Base-by-base conservation (phyloP, 2,113 vertebrate species). In the Procavia capensis region DNA sequence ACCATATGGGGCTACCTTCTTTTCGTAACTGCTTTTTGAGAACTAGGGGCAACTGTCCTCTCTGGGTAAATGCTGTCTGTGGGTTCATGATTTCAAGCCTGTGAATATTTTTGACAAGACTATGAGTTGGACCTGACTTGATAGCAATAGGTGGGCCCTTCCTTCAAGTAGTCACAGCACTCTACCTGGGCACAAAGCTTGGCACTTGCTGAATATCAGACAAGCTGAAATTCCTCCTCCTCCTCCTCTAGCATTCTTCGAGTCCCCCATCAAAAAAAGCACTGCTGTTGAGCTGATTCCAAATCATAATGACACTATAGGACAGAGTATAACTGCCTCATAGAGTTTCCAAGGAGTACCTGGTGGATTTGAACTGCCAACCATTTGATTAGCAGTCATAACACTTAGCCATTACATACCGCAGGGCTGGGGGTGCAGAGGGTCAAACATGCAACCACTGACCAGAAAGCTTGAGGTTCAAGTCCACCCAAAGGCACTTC, bases 21-120 rank as follows among this genome's bases (percentile, higher is more conserved):
- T 92, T 64, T 24, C 47, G 84, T 36, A 74, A 39, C 25, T 82
- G 4, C 29, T 89, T 6, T 54, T 91, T 85, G 41, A 85, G 36
- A 64, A 57, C 6, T 78, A 79, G 22, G 36, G 29, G 27, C 20
- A 47, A 36, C 13, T 79, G 43, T 75, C 39, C 82, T 84, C 29
- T 66, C 36, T 63, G 25, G 61, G 6, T 2, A 41, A 19, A 76
- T 39, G n/a, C 24, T 61, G 66, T 17, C 64, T 6, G 5, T 66
- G 9, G 34, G 66, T 10, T 34, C 22, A 13, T 31, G 45, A 64
- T 17, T 82, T 72, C 66, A 61, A 78, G 81, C 8, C 45, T 68
- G 78, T 16, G 2, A 31, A 6, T 68, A 45, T 57, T 79, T 79
- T 19, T n/a, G 31, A 74, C 78, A 54, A 70, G 50, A 64, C 54